Evolutionary conservation across 2,113 vertebrate genomes (phyloP).

Genomic region (Peromyscus californicus): DNA sequence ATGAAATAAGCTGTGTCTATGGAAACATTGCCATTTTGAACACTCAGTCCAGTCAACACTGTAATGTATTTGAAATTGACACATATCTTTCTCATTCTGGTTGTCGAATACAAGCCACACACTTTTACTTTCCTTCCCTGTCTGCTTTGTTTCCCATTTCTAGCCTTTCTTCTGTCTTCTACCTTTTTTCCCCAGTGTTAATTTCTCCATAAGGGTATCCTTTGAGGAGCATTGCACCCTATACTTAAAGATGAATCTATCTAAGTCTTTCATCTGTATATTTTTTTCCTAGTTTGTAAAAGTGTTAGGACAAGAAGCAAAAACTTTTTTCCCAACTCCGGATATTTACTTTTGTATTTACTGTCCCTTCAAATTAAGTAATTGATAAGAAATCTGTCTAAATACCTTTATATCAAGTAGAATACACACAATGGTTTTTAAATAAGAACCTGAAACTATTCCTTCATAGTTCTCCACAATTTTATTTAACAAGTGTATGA

Average conservation of each 20-base stretch:
- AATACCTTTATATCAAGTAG: conserved; percentile 21
- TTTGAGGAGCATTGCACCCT: background rate
- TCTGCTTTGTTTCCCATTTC: background rate
- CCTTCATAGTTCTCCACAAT: conserved; percentile 1
- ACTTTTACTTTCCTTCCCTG: background rate
- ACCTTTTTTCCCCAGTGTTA: background rate
- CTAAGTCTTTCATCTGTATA: background rate
- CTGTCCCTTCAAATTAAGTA: conserved; percentile 15
- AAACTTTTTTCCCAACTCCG: background rate
- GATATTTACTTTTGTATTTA: background rate
- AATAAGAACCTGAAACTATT: background rate
- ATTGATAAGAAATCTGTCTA: background rate
- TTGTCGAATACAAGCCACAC: background rate
- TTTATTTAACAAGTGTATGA: conserved; percentile 9
- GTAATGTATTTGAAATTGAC: background rate
- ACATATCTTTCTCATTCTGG: background rate
- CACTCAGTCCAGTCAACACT: background rate
- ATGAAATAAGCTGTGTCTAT: conserved; percentile 27
- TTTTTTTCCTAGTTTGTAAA: conserved; percentile 27
- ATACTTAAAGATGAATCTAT: background rate
- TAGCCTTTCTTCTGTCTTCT: background rate
- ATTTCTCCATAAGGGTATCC: background rate
- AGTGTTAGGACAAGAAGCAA: background rate
- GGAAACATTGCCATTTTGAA: background rate
- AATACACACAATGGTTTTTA: background rate